Percentiles rank a stretch among this genome's conserved stretches.
phyloP scores from a whole-genome alignment of 2,797 vertebrate species.

The Mallotus villosus region DNA sequence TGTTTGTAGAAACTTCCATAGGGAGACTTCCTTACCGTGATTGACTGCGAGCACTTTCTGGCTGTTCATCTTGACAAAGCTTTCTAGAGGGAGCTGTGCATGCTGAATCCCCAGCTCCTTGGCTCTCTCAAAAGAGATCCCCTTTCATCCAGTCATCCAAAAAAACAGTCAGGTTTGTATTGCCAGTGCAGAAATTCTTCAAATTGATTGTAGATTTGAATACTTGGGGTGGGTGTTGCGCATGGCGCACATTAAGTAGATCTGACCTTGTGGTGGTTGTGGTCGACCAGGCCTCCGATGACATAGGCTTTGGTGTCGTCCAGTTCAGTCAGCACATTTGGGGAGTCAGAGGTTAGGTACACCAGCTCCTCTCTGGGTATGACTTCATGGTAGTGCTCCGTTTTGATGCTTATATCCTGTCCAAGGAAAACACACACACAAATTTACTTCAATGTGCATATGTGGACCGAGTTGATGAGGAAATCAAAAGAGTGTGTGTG shows the following conservation, averaged over 20 bases:
- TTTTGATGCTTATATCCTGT: slow-evolving; percentile 87
- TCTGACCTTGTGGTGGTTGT: slow-evolving; percentile 97
- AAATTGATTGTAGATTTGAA: too few relatives aligned
- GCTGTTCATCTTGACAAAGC: slow-evolving; percentile 97
- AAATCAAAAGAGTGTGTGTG: neutral
- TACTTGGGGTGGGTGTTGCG: too few relatives aligned
- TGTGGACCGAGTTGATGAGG: too few relatives aligned
- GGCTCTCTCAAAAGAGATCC: slow-evolving; percentile 86
- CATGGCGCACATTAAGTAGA: neutral
- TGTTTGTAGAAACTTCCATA: neutral
- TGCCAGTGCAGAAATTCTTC: too few relatives aligned
- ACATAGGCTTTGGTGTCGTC: slow-evolving; percentile 92
- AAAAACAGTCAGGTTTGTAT: neutral
- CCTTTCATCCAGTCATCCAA: slow-evolving; percentile 59
- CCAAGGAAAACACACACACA: neutral
- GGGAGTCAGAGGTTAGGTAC: slow-evolving; percentile 96
- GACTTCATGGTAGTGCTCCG: slow-evolving; percentile 86
- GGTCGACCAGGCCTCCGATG: slow-evolving; percentile 97
- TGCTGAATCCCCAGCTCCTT: slow-evolving; percentile 86
- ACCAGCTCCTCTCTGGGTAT: slow-evolving; percentile 86
- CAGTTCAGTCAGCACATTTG: slow-evolving; percentile 85
- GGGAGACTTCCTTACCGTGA: slow-evolving; percentile 85
- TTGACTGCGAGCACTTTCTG: slow-evolving; percentile 95
- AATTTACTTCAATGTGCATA: neutral
- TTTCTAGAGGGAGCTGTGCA: slow-evolving; percentile 90